Percentiles rank a stretch among this genome's conserved stretches.
Evolutionary conservation across 2,888 invertebrate genomes (phyloP).

Genomic region (Hermaeophaga mercurialis): DNA sequence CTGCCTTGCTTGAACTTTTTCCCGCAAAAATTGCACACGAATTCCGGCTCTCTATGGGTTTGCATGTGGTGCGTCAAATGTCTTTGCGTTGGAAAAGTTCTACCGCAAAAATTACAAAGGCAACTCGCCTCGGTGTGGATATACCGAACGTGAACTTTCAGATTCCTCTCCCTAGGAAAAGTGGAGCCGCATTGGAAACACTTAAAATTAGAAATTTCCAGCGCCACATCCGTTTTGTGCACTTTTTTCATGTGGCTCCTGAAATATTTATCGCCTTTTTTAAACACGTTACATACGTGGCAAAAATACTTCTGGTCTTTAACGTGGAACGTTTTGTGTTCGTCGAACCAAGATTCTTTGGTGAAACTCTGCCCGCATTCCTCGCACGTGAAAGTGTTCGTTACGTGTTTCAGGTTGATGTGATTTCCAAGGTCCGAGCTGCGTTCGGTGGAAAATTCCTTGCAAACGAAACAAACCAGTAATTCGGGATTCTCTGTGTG

Average conservation of each 20-base stretch:
- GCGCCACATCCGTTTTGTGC: not conserved
- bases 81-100: constrained; percentile 47
- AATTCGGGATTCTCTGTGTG: not conserved
- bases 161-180: constrained; percentile 33
- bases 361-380: constrained; percentile 62
- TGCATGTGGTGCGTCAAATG: constrained; percentile 45
- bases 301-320: not conserved
- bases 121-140: constrained; percentile 49
- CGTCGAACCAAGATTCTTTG: constrained; percentile 60
- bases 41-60: constrained; percentile 62
- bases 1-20: constrained; percentile 45
- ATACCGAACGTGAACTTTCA: constrained; percentile 39
- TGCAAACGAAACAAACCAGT: constrained; percentile 16
- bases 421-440: constrained; percentile 30
- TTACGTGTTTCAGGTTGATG: constrained; percentile 36
- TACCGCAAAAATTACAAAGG: constrained; percentile 55
- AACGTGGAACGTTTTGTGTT: constrained; percentile 61
- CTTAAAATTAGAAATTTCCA: not conserved
- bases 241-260: not conserved
- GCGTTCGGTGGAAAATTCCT: not conserved
- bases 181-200: constrained; percentile 39
- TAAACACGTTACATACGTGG: not conserved
- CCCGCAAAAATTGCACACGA: constrained; percentile 61
- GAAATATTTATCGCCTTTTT: not conserved
- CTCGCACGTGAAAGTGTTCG: constrained; percentile 59